Conservation (phyloP, 1,140 invertebrate species). For the Ptiloglossa arizonensis region DNA sequence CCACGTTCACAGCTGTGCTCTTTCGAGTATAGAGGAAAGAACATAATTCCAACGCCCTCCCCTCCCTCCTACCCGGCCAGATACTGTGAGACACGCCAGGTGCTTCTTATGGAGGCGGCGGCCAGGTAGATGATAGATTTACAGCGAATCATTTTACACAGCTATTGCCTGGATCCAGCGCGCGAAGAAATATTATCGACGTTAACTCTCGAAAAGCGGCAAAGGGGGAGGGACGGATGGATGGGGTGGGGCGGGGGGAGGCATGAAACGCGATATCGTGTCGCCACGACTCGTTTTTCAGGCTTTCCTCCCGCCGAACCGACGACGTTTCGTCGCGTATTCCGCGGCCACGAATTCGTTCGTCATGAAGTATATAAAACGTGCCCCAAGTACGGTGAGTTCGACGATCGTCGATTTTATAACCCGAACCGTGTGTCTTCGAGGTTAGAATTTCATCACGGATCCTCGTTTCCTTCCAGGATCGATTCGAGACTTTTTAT, state of each 20-base stretch:
- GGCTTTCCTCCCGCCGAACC: conserved; percentile 17
- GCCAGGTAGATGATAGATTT: conserved; percentile 76
- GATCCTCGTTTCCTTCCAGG: too few relatives aligned
- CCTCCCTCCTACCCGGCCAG: conserved; percentile 37
- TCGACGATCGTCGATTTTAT: background rate
- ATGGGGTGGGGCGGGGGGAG: background rate
- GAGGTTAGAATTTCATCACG: too few relatives aligned
- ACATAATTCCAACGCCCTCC: conserved; percentile 37
- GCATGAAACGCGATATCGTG: conserved; percentile 43
- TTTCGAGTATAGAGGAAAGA: conserved; percentile 63
- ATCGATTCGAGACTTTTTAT: too few relatives aligned
- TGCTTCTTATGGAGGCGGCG: conserved; percentile 71
- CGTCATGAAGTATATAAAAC: background rate
- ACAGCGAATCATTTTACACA: conserved; percentile 82
- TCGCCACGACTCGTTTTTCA: conserved; percentile 47
- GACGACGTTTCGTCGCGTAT: background rate
- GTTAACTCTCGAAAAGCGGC: conserved; percentile 69
- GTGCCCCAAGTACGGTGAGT: too few relatives aligned
- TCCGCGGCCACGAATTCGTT: background rate
- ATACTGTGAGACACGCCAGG: conserved; percentile 78
- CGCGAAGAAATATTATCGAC: conserved; percentile 75
- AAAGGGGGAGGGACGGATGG: too few relatives aligned
- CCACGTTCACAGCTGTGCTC: conserved; percentile 56
- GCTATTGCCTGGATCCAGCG: conserved; percentile 72
- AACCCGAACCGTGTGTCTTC: too few relatives aligned